phyloP scores from a whole-genome alignment of 2,888 invertebrate species.

The Amphipoea oculea region DNA sequence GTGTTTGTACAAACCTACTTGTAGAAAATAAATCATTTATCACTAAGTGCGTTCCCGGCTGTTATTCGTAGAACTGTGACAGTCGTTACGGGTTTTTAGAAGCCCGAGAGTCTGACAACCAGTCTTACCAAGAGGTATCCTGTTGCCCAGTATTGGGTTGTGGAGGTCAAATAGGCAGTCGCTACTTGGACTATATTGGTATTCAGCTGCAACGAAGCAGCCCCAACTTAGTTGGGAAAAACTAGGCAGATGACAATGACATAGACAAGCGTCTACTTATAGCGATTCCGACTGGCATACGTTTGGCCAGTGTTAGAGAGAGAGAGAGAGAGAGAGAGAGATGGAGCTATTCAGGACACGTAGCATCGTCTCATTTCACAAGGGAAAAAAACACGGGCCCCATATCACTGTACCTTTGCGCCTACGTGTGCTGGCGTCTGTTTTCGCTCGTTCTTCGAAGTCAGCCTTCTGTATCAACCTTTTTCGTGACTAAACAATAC shows the following conservation, averaged over 20 bases:
- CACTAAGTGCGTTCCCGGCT: neutral
- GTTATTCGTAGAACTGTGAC: neutral
- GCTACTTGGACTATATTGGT: neutral
- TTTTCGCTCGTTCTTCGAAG: neutral
- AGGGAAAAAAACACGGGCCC: neutral
- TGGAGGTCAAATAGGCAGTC: neutral
- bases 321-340: neutral
- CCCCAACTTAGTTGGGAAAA: neutral
- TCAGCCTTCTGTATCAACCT: neutral
- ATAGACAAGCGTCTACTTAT: neutral
- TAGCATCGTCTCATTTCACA: neutral
- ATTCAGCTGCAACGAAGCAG: neutral
- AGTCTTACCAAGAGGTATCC: neutral
- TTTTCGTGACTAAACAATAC: conserved; percentile 10
- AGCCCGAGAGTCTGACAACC: neutral
- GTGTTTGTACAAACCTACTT: too few species aligned
- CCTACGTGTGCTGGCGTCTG: fast-evolving
- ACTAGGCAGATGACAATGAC: neutral
- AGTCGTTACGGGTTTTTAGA: too few species aligned
- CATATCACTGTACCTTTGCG: neutral
- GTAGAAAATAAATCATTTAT: too few species aligned
- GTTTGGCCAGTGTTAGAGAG: neutral
- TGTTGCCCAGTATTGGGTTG: neutral
- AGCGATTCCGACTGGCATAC: neutral
- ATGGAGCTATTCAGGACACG: neutral